phyloP scores from a whole-genome alignment of 2,888 invertebrate genomes.

The Nephrotoma guestfalica region DNA sequence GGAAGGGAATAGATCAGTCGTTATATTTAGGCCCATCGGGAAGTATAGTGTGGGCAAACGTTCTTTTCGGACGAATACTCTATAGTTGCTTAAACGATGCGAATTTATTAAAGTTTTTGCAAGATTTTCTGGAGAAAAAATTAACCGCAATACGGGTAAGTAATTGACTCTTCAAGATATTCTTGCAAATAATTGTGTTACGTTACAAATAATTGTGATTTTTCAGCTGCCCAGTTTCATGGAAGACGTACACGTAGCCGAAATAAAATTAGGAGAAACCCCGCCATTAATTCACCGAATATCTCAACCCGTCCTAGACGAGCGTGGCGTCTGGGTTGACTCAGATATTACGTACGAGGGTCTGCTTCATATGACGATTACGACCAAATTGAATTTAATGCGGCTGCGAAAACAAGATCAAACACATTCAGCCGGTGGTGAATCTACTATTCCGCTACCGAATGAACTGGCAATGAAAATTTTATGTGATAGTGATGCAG shows the following conservation, averaged over 20 bases:
- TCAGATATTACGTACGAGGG: constrained; percentile 64
- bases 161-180: not conserved
- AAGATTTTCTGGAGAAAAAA: constrained; percentile 29
- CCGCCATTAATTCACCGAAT: constrained; percentile 46
- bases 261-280: constrained; percentile 51
- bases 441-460: not conserved
- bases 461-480: constrained; percentile 13
- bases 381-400: constrained; percentile 60
- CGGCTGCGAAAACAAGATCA: constrained; percentile 23
- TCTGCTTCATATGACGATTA: constrained; percentile 57
- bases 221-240: constrained; percentile 61
- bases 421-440: not conserved
- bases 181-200: not conserved
- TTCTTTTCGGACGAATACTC: constrained; percentile 26
- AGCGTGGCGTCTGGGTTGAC: constrained; percentile 73
- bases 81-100: constrained; percentile 25
- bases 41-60: constrained; percentile 31
- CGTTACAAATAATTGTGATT: not conserved
- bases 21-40: constrained; percentile 29
- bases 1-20: constrained; percentile 31
- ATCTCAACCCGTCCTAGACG: constrained; percentile 52
- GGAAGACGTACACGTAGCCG: constrained; percentile 58
- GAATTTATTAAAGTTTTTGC: constrained; percentile 22
- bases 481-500: constrained; percentile 31
- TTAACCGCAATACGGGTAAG: constrained; percentile 27